phyloP scores from a whole-genome alignment of 2,888 invertebrate genomes.

The Syritta pipiens region DNA sequence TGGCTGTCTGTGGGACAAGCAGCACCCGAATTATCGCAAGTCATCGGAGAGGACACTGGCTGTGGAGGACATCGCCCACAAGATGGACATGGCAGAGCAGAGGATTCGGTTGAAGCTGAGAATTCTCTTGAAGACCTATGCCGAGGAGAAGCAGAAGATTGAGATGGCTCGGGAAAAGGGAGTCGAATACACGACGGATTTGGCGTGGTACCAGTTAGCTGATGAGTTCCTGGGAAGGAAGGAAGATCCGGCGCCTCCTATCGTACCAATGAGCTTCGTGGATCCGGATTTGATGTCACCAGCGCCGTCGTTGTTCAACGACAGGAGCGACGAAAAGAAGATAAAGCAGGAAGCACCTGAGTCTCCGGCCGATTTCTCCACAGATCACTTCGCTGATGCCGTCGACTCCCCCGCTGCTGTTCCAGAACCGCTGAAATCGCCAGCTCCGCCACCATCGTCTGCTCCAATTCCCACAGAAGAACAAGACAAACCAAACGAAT shows the following conservation, averaged over 20 bases:
- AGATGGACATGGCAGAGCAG: constrained; percentile 63
- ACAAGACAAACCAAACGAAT: neutral
- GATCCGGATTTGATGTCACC: constrained; percentile 67
- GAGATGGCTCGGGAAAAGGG: constrained; percentile 4
- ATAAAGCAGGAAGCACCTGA: constrained; percentile 39
- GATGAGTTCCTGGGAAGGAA: constrained; percentile 38
- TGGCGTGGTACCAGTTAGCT: constrained; percentile 68
- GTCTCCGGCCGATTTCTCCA: constrained; percentile 19
- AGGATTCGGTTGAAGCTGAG: constrained; percentile 69
- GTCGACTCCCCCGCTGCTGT: neutral
- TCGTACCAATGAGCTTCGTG: constrained; percentile 48
- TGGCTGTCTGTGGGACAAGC: constrained; percentile 52
- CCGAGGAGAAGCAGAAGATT: constrained; percentile 62
- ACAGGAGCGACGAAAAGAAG: constrained; percentile 14
- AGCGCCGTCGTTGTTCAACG: constrained; percentile 46
- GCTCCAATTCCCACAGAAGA: neutral
- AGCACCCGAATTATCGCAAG: constrained; percentile 31
- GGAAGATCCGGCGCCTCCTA: neutral
- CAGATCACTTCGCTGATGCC: constrained; percentile 26
- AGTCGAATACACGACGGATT: constrained; percentile 52
- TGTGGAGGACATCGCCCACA: constrained; percentile 63
- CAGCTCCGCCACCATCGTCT: neutral
- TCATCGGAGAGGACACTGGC: constrained; percentile 20
- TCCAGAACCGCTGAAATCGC: constrained; percentile 33
- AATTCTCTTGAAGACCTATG: constrained; percentile 61